phyloP scores from a whole-genome alignment of 2,113 vertebrate species.

The Atractosteus spatula region DNA sequence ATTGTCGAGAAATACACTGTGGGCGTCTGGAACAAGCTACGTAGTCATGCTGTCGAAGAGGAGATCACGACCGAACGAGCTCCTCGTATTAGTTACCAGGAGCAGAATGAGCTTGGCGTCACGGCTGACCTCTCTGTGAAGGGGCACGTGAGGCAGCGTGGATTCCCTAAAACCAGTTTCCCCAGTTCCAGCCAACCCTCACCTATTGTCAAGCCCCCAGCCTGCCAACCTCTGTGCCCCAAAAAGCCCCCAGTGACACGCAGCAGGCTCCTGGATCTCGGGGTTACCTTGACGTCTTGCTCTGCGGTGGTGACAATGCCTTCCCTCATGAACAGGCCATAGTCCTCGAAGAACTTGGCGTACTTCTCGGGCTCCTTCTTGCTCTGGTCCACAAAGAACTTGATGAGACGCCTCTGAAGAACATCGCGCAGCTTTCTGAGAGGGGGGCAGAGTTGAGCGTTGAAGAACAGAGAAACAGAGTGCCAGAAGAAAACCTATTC shows the following conservation, averaged over 20 bases:
- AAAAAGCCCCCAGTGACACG: too few relatives aligned
- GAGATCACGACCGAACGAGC: too few relatives aligned
- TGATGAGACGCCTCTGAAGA: constrained; percentile 87
- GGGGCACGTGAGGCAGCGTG: too few relatives aligned
- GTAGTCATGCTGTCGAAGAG: too few relatives aligned
- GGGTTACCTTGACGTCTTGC: constrained; percentile 85
- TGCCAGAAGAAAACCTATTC: too few relatives aligned
- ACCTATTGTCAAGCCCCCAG: not conserved
- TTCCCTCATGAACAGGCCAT: constrained; percentile 89
- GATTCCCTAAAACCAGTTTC: too few relatives aligned
- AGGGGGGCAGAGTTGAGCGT: not conserved
- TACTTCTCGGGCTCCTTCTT: constrained; percentile 95
- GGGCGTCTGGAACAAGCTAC: too few relatives aligned
- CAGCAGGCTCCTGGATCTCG: not conserved
- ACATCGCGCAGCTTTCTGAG: constrained; percentile 87
- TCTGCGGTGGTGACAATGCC: constrained; percentile 90
- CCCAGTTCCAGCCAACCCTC: too few relatives aligned
- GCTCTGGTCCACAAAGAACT: constrained; percentile 91
- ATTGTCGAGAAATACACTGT: too few relatives aligned
- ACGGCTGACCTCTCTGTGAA: too few relatives aligned
- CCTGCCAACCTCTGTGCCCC: not conserved
- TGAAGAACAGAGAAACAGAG: not conserved
- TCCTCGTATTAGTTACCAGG: too few relatives aligned
- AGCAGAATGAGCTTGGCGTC: too few relatives aligned
- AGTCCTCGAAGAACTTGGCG: constrained; percentile 89